These are phyloP conservation scores for Bombus turneri DNA, from an alignment of 1,140 invertebrate genomes.

Conservation along the genomic window DNA sequence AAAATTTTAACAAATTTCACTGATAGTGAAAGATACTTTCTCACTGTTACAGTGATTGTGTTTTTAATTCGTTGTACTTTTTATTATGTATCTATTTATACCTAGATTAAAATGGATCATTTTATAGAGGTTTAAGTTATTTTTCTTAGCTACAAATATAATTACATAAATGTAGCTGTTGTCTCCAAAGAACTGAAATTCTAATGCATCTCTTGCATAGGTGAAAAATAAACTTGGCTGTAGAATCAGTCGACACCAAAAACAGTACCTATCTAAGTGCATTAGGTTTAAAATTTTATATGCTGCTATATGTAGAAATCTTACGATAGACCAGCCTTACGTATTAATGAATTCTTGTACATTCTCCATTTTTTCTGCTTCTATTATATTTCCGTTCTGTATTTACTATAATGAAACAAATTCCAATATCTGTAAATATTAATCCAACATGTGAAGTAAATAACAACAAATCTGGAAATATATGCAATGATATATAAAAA, in stretches of 20 bases:
- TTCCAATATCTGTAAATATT: slow-evolving; percentile 5
- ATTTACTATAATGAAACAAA: not conserved
- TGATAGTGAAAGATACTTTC: too few relatives aligned
- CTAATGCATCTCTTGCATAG: not conserved
- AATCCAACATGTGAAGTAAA: slow-evolving; percentile 4
- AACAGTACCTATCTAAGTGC: not conserved
- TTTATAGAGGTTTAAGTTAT: not conserved
- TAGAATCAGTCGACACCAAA: not conserved
- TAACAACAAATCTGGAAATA: not conserved
- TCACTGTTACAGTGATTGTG: not conserved
- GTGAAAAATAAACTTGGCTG: not conserved
- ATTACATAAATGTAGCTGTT: not conserved
- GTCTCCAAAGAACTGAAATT: not conserved
- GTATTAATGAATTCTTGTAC: slow-evolving; percentile 3
- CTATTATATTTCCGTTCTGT: not conserved
- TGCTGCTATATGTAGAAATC: too few relatives aligned
- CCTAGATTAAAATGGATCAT: not conserved
- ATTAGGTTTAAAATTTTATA: slow-evolving; percentile 16
- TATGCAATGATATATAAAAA: not conserved
- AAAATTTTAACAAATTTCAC: not conserved
- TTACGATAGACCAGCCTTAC: not conserved
- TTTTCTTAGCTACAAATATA: not conserved
- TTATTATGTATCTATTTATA: slow-evolving; percentile 4
- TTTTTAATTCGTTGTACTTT: slow-evolving; percentile 8
- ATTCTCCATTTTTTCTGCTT: not conserved